Evolutionary conservation across 2,888 invertebrate species (phyloP).

Genomic region (Ephialtes manifestator): DNA sequence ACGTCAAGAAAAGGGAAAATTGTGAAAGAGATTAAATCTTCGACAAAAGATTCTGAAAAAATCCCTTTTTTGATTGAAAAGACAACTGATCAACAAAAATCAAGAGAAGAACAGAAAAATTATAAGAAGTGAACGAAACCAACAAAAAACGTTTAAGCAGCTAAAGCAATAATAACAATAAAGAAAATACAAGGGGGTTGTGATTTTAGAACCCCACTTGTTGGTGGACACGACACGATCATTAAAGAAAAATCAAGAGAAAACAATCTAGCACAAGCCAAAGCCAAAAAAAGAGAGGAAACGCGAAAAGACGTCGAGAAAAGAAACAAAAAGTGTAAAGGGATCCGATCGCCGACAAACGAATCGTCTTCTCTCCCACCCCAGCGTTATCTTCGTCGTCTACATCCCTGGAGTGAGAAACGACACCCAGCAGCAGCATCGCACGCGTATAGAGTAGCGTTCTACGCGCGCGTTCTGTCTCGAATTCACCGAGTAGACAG

Average conservation of each 20-base stretch:
- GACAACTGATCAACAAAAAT: background rate
- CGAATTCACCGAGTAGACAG: slow-evolving; percentile 85
- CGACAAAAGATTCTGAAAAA: background rate
- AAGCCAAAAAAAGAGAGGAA: background rate
- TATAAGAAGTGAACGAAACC: background rate
- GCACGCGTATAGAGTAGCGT: slow-evolving; percentile 67
- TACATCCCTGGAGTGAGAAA: slow-evolving; percentile 68
- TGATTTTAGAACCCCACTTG: too few relatives aligned
- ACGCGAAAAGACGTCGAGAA: background rate
- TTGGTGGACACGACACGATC: too few relatives aligned
- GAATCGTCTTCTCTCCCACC: slow-evolving; percentile 57
- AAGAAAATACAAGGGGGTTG: background rate
- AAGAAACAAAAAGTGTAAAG: background rate
- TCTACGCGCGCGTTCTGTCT: slow-evolving; percentile 79
- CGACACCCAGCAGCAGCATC: slow-evolving; percentile 64
- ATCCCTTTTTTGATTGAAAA: background rate
- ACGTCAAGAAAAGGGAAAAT: background rate
- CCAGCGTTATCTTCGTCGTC: slow-evolving; percentile 71
- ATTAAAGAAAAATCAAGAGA: background rate
- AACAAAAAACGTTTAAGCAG: background rate
- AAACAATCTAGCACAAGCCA: background rate
- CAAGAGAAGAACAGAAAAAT: slow-evolving; percentile 1
- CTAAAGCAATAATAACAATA: background rate
- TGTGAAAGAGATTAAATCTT: background rate
- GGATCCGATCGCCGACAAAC: slow-evolving; percentile 21